phyloP scores from a whole-genome alignment of 2,888 invertebrate species.

The Furcula furcula region DNA sequence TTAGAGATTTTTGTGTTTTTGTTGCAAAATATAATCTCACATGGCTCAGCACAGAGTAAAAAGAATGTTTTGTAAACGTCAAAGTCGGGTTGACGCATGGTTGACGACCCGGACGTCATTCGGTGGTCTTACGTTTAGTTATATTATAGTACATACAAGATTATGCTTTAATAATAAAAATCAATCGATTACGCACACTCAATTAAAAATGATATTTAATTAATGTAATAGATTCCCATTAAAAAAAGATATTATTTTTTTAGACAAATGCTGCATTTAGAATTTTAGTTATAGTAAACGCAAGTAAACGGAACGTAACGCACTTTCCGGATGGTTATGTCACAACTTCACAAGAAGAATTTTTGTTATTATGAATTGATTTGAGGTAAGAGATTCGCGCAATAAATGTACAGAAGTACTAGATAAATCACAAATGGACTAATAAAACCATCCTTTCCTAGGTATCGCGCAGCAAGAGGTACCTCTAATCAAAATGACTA shows the following conservation, averaged over 20 bases:
- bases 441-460: slow-evolving; percentile 19
- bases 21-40: slow-evolving; percentile 28
- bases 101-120: too few species aligned
- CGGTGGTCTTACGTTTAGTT: too few species aligned
- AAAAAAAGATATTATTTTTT: too few species aligned
- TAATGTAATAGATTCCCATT: too few species aligned
- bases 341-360: slow-evolving; percentile 44
- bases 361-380: slow-evolving; percentile 59
- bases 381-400: slow-evolving; percentile 48
- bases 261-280: too few species aligned
- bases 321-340: slow-evolving; percentile 55
- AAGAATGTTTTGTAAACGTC: slow-evolving; percentile 11
- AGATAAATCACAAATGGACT: not conserved
- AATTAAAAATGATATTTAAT: too few species aligned
- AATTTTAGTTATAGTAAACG: too few species aligned
- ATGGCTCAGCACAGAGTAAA: slow-evolving; percentile 25
- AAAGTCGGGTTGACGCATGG: too few species aligned
- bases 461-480: slow-evolving; percentile 35
- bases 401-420: not conserved
- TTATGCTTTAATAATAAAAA: too few species aligned
- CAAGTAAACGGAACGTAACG: too few species aligned
- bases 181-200: too few species aligned
- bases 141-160: too few species aligned
- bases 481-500: slow-evolving; percentile 57
- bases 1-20: slow-evolving; percentile 9